These are phyloP conservation scores for Hippocampus guttulatus DNA, from an alignment of 2,113 vertebrate genomes.

Conservation along the genomic window DNA sequence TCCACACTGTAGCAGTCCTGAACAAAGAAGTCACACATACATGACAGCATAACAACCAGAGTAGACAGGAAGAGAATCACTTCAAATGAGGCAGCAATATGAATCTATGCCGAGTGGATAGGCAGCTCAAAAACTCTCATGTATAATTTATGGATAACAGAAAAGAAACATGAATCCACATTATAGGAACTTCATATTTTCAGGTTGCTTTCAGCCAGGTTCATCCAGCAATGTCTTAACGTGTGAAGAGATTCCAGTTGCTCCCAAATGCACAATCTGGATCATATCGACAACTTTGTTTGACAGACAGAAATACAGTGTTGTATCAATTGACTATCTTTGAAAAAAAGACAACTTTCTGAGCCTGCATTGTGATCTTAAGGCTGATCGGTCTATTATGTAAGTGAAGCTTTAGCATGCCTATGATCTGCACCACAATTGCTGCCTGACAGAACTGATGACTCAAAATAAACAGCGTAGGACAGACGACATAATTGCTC, in stretches of 20 bases:
- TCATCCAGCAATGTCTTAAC: background rate
- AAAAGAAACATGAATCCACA: background rate
- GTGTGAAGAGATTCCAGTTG: background rate
- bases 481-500: background rate
- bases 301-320: background rate
- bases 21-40: background rate
- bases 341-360: background rate
- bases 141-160: background rate
- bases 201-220: background rate
- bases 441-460: background rate
- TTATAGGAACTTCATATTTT: background rate
- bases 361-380: background rate
- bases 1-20: constrained; percentile 88
- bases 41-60: background rate
- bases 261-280: background rate
- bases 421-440: background rate
- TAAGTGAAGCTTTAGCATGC: background rate
- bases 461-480: background rate
- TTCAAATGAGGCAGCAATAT: background rate
- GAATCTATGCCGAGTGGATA: background rate
- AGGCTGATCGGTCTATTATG: background rate
- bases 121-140: background rate
- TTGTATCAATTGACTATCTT: too few species aligned
- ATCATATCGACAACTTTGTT: background rate
- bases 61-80: background rate